phyloP scores from a whole-genome alignment of 2,113 vertebrate genomes.

The Rafetus swinhoei region DNA sequence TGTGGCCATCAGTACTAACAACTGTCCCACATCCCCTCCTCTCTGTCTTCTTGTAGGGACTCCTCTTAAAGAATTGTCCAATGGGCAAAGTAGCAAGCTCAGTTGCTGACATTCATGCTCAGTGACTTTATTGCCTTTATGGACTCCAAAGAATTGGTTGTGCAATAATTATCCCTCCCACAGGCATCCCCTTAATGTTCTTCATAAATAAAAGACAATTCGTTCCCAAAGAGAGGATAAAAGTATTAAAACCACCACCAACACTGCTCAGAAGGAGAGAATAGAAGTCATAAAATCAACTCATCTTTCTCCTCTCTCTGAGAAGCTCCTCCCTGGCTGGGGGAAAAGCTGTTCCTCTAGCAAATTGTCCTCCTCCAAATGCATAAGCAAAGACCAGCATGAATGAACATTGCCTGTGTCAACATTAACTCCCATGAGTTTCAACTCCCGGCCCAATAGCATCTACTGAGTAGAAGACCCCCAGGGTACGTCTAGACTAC shows the following conservation, averaged over 20 bases:
- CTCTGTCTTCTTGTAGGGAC: too few species aligned
- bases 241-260: neutral
- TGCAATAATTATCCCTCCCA: neutral
- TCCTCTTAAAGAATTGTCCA: neutral
- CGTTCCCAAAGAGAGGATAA: neutral
- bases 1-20: neutral
- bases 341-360: neutral
- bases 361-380: neutral
- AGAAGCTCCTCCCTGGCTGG: neutral
- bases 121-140: neutral
- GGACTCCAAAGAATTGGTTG: neutral
- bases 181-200: neutral
- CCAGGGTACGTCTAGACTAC: too few species aligned
- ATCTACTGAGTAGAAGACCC: too few species aligned
- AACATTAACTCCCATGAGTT: neutral
- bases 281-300: rapidly evolving
- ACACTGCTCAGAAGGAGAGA: neutral
- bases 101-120: neutral
- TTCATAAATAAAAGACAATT: neutral
- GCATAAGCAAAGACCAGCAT: rapidly evolving
- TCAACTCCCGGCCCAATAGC: neutral
- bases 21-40: neutral
- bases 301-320: neutral
- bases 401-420: rapidly evolving
- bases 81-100: rapidly evolving